Evolutionary conservation across 2,888 invertebrate species (phyloP), one percentile per base, ranked within the genome.

Genomic region (Cryptus armator): DNA sequence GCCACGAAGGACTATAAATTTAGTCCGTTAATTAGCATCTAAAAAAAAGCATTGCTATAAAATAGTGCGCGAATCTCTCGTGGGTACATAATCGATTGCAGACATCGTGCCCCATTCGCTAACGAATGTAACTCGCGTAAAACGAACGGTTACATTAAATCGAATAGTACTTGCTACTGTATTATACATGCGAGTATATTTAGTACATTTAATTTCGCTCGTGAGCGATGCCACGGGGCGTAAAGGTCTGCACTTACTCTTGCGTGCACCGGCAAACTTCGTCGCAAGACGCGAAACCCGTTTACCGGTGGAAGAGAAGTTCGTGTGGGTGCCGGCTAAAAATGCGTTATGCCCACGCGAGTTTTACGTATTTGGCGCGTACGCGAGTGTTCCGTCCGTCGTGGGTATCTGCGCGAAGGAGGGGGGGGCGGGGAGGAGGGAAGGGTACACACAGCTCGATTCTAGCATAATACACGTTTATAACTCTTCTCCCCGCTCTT

Each of bases 331-430:
- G 90, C 75, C 80, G 79, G 66, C 44, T 86, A 90, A 91, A 90
- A 89, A 78, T 87, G 84, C 32, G 84, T 84, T 44, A 86, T 83
- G 84, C 91, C 91, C 90, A 91, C 91, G 91, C 91, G 83, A 85
- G 84, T 87, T 87, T 88, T 88, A 89, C 87, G 87, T 90, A 91
- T 91, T 91, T 90, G 90, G 87, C 82, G 80, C 68, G 87, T 86
- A 85, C 79, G 87, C 86, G 72, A 70, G 59, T 16, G 72, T 71
- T 77, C 77, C 67, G 59, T 68, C 66, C 48, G 76, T 80, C 76
- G 83, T 79, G 79, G 70, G 79, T 51, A 75, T 48, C 37, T 62
- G 24, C 24, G 24, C 1, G 24, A 24, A 24, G 2, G 24, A 59
- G 46, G 6, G 9, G 37, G 37, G 37, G 37, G 37, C n/a, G 37